Conservation (phyloP, 2,113 vertebrate genomes). For the Hippopotamus amphibius region DNA sequence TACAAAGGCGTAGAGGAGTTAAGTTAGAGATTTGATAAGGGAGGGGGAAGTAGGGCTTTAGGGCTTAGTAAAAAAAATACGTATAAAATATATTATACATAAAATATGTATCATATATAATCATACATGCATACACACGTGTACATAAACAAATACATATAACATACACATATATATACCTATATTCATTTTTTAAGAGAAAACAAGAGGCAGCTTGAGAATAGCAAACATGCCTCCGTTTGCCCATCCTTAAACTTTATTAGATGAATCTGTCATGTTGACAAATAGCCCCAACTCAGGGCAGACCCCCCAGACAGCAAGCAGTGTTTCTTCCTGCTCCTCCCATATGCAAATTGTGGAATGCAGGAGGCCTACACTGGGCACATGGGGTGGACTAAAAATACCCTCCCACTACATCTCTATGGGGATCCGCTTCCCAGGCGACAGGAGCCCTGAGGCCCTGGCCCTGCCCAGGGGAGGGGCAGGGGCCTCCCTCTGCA, state of each 20-base stretch:
- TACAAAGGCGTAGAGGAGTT: background rate
- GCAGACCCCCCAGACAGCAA: background rate
- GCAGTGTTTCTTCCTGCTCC: background rate
- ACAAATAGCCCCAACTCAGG: constrained; percentile 3
- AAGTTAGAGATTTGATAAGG: background rate
- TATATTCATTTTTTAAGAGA: background rate
- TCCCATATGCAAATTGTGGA: background rate
- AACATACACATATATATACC: background rate
- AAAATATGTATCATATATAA: background rate
- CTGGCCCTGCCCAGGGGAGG: background rate
- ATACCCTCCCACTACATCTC: background rate
- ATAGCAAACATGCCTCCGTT: background rate
- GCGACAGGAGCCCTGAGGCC: background rate
- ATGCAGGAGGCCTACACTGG: background rate
- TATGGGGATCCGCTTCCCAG: background rate
- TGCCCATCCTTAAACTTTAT: constrained; percentile 22
- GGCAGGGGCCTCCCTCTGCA: background rate
- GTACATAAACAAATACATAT: background rate
- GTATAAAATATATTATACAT: background rate
- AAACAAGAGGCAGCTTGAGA: constrained; percentile 12
- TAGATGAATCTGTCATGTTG: background rate
- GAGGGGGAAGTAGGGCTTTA: background rate
- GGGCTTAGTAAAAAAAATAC: background rate
- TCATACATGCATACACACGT: too few relatives aligned
- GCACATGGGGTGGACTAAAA: constrained; percentile 36